Evolutionary conservation across 2,888 invertebrate genomes (phyloP).

Genomic region (Eudasyphora cyanicolor): DNA sequence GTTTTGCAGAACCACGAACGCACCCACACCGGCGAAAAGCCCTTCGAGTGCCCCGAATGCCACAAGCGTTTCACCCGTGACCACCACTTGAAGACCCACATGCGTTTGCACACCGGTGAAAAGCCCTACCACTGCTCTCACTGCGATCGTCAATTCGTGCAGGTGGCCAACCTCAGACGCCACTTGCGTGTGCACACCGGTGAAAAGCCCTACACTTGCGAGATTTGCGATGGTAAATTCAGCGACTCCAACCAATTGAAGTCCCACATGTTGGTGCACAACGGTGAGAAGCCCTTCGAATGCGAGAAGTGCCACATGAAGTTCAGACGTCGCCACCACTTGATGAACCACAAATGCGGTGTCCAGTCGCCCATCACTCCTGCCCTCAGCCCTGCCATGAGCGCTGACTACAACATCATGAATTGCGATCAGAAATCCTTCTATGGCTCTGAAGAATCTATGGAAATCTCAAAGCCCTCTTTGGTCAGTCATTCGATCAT

Average conservation of each 20-base stretch:
- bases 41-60: slow-evolving; percentile 95
- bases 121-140: slow-evolving; percentile 95
- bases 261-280: slow-evolving; percentile 93
- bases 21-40: slow-evolving; percentile 96
- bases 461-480: slow-evolving; percentile 65
- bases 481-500: slow-evolving; percentile 60
- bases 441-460: slow-evolving; percentile 77
- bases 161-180: slow-evolving; percentile 93
- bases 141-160: slow-evolving; percentile 95
- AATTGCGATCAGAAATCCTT: slow-evolving; percentile 76
- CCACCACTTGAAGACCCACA: slow-evolving; percentile 95
- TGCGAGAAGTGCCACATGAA: slow-evolving; percentile 89
- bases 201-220: slow-evolving; percentile 93
- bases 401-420: slow-evolving; percentile 71
- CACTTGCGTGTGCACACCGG: slow-evolving; percentile 95
- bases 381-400: slow-evolving; percentile 77
- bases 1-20: slow-evolving; percentile 96
- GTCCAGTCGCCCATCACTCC: slow-evolving; percentile 78
- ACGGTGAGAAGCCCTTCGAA: slow-evolving; percentile 93
- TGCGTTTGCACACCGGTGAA: slow-evolving; percentile 95
- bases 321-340: slow-evolving; percentile 92
- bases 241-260: slow-evolving; percentile 96
- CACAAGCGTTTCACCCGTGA: slow-evolving; percentile 95
- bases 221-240: slow-evolving; percentile 91
- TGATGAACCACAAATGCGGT: slow-evolving; percentile 91